Evolutionary conservation across 1,140 invertebrate species (phyloP).

Genomic region (Pogonus chalceus): DNA sequence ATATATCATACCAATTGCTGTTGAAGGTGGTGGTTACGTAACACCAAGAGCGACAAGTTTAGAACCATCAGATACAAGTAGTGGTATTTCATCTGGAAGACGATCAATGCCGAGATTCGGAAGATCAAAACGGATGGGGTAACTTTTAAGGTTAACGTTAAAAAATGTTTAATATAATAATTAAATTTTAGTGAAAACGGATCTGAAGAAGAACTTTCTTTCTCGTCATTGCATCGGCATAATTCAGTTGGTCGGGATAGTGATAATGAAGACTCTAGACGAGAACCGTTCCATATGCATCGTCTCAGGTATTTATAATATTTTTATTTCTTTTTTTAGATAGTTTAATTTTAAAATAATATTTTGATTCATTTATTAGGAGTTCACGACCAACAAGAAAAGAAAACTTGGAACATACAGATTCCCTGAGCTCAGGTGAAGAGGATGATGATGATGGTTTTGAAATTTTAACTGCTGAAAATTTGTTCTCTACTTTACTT

Average conservation of each 20-base stretch:
- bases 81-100: slow-evolving; percentile 35
- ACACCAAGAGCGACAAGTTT: slow-evolving; percentile 66
- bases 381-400: slow-evolving; percentile 61
- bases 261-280: slow-evolving; percentile 38
- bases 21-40: slow-evolving; percentile 77
- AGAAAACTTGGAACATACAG: slow-evolving; percentile 52
- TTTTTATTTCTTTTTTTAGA: neutral
- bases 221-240: slow-evolving; percentile 27
- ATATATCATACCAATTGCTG: slow-evolving; percentile 83
- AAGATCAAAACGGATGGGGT: slow-evolving; percentile 42
- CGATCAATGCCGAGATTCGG: slow-evolving; percentile 34
- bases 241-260: slow-evolving; percentile 40
- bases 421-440: slow-evolving; percentile 78
- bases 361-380: slow-evolving; percentile 33
- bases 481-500: slow-evolving; percentile 76
- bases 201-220: slow-evolving; percentile 59
- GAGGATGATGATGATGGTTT: slow-evolving; percentile 84
- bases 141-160: slow-evolving; percentile 11
- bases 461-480: slow-evolving; percentile 80
- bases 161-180: neutral
- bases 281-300: slow-evolving; percentile 58
- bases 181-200: slow-evolving; percentile 50
- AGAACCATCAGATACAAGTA: slow-evolving; percentile 54
- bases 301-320: slow-evolving; percentile 47
- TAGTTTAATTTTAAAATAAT: slow-evolving; percentile 1